phyloP scores from a whole-genome alignment of 2,888 invertebrate genomes.

The Cephus runcator region DNA sequence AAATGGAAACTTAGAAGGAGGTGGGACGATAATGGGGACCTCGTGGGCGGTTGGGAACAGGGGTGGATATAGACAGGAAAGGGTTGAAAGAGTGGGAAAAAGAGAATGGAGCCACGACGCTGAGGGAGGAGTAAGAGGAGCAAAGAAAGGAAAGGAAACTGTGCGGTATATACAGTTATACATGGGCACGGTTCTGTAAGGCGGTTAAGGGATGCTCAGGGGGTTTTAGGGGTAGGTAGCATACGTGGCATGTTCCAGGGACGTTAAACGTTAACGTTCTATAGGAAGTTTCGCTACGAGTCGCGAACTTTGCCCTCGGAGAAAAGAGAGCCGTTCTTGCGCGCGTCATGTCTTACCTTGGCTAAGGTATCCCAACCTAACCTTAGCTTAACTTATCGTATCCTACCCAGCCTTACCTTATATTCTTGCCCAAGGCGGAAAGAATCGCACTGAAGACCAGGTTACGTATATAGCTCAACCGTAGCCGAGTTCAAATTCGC shows the following conservation, averaged over 20 bases:
- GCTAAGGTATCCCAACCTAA: background rate
- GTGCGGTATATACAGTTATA: background rate
- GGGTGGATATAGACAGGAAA: background rate
- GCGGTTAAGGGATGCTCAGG: background rate
- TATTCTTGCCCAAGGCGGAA: background rate
- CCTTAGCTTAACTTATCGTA: background rate
- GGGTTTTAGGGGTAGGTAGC: background rate
- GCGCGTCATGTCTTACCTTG: background rate
- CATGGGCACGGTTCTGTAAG: background rate
- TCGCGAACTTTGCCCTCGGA: background rate
- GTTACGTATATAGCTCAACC: background rate
- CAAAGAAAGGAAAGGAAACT: background rate
- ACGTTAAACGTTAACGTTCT: background rate
- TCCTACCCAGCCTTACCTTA: background rate
- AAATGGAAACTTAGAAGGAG: background rate
- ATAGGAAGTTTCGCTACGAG: background rate
- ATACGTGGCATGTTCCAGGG: background rate
- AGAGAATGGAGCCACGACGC: background rate
- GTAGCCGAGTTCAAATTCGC: background rate
- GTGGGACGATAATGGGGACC: background rate
- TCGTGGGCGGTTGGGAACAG: background rate
- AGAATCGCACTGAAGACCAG: background rate
- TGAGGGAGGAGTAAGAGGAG: background rate
- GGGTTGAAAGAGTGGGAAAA: background rate
- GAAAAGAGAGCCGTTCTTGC: background rate